Conservation (phyloP, 2,797 vertebrate genomes). For the Apodemus agrarius region DNA sequence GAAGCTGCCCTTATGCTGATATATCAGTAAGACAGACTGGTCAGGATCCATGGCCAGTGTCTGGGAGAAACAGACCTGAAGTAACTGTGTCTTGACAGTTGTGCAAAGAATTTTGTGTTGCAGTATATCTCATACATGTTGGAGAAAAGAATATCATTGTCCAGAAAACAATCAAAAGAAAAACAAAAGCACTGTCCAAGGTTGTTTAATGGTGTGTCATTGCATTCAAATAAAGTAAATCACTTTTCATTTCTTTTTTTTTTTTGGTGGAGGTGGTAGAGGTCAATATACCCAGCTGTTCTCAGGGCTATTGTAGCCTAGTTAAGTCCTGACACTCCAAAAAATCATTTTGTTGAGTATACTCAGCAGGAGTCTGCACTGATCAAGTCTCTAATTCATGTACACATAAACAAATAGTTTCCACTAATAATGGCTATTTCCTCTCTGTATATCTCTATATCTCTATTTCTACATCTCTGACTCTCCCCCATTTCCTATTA, state of each 20-base stretch:
- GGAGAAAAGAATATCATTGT: neutral
- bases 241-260: neutral
- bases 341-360: neutral
- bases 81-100: neutral
- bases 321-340: neutral
- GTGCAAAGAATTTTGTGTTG: neutral
- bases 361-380: fast-evolving
- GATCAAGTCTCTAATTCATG: neutral
- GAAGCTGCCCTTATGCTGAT: neutral
- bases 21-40: neutral
- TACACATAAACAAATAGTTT: neutral
- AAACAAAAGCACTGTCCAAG: neutral
- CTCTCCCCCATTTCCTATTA: neutral
- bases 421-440: neutral
- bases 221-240: neutral
- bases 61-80: neutral
- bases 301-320: neutral
- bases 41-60: neutral
- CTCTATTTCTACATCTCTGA: neutral
- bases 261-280: neutral
- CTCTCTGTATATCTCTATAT: neutral
- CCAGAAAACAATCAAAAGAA: neutral
- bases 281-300: neutral
- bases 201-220: neutral
- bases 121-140: neutral